Evolutionary conservation across 1,140 invertebrate species (phyloP), one percentile per base, ranked within the genome.

Genomic region (Hyphantria cunea): DNA sequence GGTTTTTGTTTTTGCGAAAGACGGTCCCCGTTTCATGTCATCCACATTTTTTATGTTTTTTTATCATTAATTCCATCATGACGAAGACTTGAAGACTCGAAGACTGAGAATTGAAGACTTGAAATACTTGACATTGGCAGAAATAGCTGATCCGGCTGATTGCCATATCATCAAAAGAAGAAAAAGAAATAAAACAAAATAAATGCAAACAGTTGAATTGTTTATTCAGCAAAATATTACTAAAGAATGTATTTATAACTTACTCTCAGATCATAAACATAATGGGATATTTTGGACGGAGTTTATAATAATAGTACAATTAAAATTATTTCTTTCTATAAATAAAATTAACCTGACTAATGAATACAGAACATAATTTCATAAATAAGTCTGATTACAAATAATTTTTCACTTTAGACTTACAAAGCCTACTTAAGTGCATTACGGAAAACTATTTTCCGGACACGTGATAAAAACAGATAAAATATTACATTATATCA

Each of bases 241-340:
- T 49, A 58, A 48, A 49, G 33, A 42, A 60, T 58, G 37, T 39
- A 39, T 37, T n/a, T 33, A 44, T 33, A 50, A 60, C 47, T 50
- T 50, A 60, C 50, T 60, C 42, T 60, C 56, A 60, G 56, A 60
- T 60, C 56, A 60, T 60, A 32, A 58, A 58, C 41, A 51, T 60
- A 60, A 42, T 60, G 47, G 47, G 47, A 60, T 51, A 60, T 60
- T 60, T 60, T 60, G 56, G 56, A 60, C 56, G 56, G 56, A 50
- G 50, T 51, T 33, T 60, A 60, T 51, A 60, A 42, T 60, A 50
- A 50, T 50, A 33, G 31, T 34, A 50, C 42, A 51, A 51, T 32
- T 33, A 60, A 47, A 49, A 58, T 25, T 11, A 31, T 9, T 10
- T 10, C 37, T 39, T 8, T 45, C 13, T 48, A 48, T 31, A 25